These are phyloP conservation scores for Etheostoma cragini DNA, from an alignment of 2,113 vertebrate genomes.

Conservation along the genomic window DNA sequence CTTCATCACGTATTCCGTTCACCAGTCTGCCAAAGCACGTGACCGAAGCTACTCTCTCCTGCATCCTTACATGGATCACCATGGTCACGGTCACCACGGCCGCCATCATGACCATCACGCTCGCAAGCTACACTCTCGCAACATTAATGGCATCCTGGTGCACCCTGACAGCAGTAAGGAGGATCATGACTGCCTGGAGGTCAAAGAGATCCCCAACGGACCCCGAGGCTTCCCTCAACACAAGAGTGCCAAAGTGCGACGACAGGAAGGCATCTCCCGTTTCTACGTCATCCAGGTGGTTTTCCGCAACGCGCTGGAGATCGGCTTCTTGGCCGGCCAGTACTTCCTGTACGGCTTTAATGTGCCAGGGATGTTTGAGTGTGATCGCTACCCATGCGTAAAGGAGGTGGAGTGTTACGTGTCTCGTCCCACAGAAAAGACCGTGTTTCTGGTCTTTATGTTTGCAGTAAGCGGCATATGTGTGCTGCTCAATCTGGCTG, in stretches of 20 bases:
- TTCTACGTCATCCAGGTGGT: slow-evolving; percentile 95
- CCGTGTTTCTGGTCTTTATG: slow-evolving; percentile 92
- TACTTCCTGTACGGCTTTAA: slow-evolving; percentile 92
- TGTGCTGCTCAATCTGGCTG: slow-evolving; percentile 91
- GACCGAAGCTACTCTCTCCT: slow-evolving; percentile 87
- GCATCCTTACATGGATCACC: slow-evolving; percentile 84
- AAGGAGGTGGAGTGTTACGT: slow-evolving; percentile 94
- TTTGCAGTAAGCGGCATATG: slow-evolving; percentile 92
- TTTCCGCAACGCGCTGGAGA: slow-evolving; percentile 90
- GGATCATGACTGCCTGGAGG: slow-evolving; percentile 84
- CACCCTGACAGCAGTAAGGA: slow-evolving; percentile 84
- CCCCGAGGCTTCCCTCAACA: slow-evolving; percentile 75
- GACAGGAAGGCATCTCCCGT: slow-evolving; percentile 89
- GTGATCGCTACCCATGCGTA: slow-evolving; percentile 90
- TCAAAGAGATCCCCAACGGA: slow-evolving; percentile 86
- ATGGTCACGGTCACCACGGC: slow-evolving; percentile 79
- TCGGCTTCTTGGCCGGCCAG: slow-evolving; percentile 90
- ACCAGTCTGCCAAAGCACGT: slow-evolving; percentile 89
- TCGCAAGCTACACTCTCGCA: slow-evolving; percentile 81
- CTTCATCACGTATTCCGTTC: slow-evolving; percentile 93
- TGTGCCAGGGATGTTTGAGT: slow-evolving; percentile 91
- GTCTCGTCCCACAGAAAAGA: slow-evolving; percentile 92
- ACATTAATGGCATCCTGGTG: slow-evolving; percentile 84
- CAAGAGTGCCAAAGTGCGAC: slow-evolving; percentile 81
- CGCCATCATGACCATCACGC: slow-evolving; percentile 76